phyloP scores from a whole-genome alignment of 2,113 vertebrate genomes.

The Periophthalmodon schlosseri region DNA sequence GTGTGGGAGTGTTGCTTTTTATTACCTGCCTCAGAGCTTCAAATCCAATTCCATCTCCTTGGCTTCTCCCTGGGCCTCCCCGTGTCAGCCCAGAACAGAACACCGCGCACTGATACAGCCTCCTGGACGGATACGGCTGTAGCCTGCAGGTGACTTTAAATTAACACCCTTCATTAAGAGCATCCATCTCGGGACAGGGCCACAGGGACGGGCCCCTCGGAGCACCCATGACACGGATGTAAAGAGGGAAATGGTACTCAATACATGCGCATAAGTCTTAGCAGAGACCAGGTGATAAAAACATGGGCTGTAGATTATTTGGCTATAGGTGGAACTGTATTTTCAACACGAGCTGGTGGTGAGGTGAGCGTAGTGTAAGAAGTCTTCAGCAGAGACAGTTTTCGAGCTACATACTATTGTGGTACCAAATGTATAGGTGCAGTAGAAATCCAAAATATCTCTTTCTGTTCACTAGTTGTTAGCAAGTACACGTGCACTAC shows the following conservation, averaged over 20 bases:
- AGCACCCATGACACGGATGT: constrained; percentile 41
- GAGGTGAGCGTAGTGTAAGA: background rate
- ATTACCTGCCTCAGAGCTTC: constrained; percentile 80
- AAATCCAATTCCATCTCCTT: constrained; percentile 76
- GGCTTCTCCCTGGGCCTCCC: constrained; percentile 70
- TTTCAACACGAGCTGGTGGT: constrained; percentile 22
- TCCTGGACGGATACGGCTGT: constrained; percentile 48
- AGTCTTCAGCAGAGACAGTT: background rate
- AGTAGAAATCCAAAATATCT: no score
- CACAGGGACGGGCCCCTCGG: constrained; percentile 43
- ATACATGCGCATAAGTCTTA: constrained; percentile 32
- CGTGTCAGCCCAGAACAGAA: constrained; percentile 61
- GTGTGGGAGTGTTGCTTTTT: constrained; percentile 78
- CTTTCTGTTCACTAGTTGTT: no score
- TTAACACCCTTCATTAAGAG: constrained; percentile 75
- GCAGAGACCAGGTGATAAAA: constrained; percentile 18
- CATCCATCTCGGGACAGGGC: constrained; percentile 61
- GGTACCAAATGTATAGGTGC: background rate
- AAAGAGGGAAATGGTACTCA: constrained; percentile 37
- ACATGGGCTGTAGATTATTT: constrained; percentile 35
- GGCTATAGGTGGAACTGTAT: constrained; percentile 14
- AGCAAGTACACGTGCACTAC: no score
- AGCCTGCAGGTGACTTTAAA: constrained; percentile 76
- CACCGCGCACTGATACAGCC: constrained; percentile 57
- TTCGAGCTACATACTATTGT: background rate